Conservation (phyloP, 2,888 invertebrate species). For the Rhagonycha fulva region DNA sequence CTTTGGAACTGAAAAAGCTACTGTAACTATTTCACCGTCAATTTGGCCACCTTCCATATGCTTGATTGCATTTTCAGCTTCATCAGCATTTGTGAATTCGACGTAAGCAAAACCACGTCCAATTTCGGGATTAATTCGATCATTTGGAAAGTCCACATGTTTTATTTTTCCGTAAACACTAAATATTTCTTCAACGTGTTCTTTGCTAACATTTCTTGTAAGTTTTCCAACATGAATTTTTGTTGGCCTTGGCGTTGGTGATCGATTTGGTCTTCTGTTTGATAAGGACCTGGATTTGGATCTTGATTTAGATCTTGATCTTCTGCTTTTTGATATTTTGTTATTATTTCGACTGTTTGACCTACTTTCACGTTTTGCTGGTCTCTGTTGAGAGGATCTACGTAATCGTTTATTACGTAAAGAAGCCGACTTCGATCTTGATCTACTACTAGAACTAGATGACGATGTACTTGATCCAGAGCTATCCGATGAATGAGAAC, state of each 20-base stretch:
- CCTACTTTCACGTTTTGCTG: conserved; percentile 27
- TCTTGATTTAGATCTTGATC: background rate
- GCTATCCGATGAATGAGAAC: conserved; percentile 68
- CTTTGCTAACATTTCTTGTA: conserved; percentile 89
- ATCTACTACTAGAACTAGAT: conserved; percentile 67
- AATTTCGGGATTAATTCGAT: conserved; percentile 84
- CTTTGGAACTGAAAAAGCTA: conserved; percentile 83
- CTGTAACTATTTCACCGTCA: conserved; percentile 82
- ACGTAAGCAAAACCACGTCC: conserved; percentile 95
- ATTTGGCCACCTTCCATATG: conserved; percentile 99
- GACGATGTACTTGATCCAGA: conserved; percentile 58
- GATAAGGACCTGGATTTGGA: conserved; percentile 67
- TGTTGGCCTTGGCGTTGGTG: conserved; percentile 88
- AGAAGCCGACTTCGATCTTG: conserved; percentile 64
- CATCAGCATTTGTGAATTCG: conserved; percentile 90
- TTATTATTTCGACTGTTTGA: background rate
- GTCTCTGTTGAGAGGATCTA: conserved; percentile 18
- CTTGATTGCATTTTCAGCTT: conserved; percentile 98
- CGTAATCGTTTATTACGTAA: conserved; percentile 64
- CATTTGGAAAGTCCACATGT: conserved; percentile 86
- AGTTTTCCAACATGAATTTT: conserved; percentile 93
- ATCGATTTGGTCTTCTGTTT: conserved; percentile 75
- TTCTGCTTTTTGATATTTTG: background rate
- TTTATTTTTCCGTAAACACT: conserved; percentile 86
- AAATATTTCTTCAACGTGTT: conserved; percentile 90